Evolutionary conservation across 2,113 vertebrate species (phyloP), one percentile per base, ranked within the genome.

Genomic region (Spea bombifrons): DNA sequence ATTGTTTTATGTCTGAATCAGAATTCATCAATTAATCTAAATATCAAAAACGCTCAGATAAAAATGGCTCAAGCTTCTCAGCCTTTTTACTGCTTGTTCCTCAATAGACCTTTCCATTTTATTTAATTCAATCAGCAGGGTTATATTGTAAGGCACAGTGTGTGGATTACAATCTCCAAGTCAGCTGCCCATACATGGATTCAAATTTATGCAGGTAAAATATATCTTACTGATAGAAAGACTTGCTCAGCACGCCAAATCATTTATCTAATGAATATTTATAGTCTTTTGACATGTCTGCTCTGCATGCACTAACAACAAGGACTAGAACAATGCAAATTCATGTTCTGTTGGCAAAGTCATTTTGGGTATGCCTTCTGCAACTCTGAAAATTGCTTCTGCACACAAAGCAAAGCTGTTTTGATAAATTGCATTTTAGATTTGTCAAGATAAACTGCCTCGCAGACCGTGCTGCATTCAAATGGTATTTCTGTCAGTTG

Each of bases 201-300:
- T 71, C 47, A 71, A 7, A 71, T 52, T 5, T 45, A 72, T 30
- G 30, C 12, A n/a, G 55, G 30, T 9, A 76, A 68, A 75, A 59
- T 76, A 69, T 67, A 68, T 76, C 65, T 69, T 69, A 47, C 43
- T 68, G 65, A 66, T 68, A 65, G 65, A 57, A 68, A 47, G 30
- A 10, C 48, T 53, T 78, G 13, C 69, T 15, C 76, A 66, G 76
- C 49, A 73, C 16, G 69, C 50, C 48, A 66, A 71, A 73, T 48
- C 48, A 72, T 48, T 79, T 8, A 49, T 57, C 44, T 73, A 66
- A 79, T 79, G 45, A 52, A 79, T 79, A 79, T 79, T 72, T 79
- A 79, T 73, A 66, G 70, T 1, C 1, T 43, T 4, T 9, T 73
- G 70, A 66, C 5, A 63, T 64, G 13, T 16, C 16, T 76, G 55